Evolutionary conservation across 2,888 invertebrate species (phyloP), one percentile per base, ranked within the genome.

Genomic region (Hartigia nigra): DNA sequence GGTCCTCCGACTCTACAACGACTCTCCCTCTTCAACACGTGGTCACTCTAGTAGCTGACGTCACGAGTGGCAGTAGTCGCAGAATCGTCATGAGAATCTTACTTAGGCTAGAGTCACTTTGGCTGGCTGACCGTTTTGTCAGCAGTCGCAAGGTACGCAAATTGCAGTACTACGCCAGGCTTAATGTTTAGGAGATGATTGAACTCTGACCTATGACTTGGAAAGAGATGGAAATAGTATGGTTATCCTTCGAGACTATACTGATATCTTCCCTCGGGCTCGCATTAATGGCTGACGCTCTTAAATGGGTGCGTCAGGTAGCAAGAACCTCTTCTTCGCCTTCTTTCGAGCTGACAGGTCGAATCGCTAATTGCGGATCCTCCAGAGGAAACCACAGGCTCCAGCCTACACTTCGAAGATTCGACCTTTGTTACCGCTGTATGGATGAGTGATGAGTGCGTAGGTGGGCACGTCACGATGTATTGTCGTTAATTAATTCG

Each of bases 1-100:
- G 69, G 75, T 76, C 39, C 76, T 75, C 76, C 72, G 74, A 74
- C 34, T 84, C 86, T 87, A 55, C 77, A 70, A 32, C 84, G 82
- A 34, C 87, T 84, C 87, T 87, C 84, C 77, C 77, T 80, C 82
- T 85, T 86, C 84, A 86, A 86, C 87, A 88, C 88, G 87, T 88
- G 88, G 86, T 87, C 86, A 84, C 86, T 81, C 23, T 14, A n/a
- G n/a, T 23, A 55, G 81, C 86, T 88, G 88, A 88, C 88, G 88
- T 88, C 88, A 88, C 84, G 83, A 83, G 77, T 23, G 55, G 55
- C 55, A 39, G 31, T 74, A n/a, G n/a, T 32, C 35, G 75, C 80
- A 78, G 82, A 84, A 79, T 85, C 86, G 82, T 86, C 84, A 84
- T 85, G 85, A 85, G 82, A 83, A 84, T 83, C 83, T 87, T 85